phyloP scores from a whole-genome alignment of 2,888 invertebrate species.

The Ceriagrion tenellum region DNA sequence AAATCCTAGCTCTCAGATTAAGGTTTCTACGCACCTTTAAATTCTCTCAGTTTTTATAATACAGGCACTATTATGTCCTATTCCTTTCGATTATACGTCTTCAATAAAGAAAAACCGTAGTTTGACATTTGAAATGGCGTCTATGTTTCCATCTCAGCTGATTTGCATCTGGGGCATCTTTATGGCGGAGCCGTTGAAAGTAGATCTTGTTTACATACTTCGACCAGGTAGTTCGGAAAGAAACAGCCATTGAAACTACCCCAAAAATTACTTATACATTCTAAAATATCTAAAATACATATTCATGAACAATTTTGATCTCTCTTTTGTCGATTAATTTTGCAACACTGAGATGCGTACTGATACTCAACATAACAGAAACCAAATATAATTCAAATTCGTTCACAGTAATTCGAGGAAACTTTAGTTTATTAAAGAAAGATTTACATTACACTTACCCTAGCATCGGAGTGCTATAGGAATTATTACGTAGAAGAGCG shows the following conservation, averaged over 20 bases:
- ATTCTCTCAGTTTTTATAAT: neutral
- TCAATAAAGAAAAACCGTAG: neutral
- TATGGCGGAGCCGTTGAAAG: neutral
- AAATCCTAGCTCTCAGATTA: too few species aligned
- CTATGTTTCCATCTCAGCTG: constrained; percentile 53
- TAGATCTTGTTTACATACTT: neutral
- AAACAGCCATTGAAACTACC: neutral
- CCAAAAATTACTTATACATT: too few species aligned
- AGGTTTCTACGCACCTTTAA: neutral
- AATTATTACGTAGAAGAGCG: neutral
- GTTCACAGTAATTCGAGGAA: too few species aligned
- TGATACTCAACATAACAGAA: too few species aligned
- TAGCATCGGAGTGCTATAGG: too few species aligned
- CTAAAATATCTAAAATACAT: too few species aligned
- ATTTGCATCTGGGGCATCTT: constrained; percentile 11
- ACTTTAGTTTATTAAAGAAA: too few species aligned
- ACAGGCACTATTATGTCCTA: neutral
- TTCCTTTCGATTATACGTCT: neutral
- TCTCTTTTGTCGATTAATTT: too few species aligned
- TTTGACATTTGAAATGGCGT: constrained; percentile 61
- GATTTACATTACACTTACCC: too few species aligned
- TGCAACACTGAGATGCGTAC: too few species aligned
- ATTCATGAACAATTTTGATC: too few species aligned
- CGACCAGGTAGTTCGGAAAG: neutral
- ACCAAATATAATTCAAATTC: too few species aligned